Percentiles rank a stretch among this genome's conserved stretches.
These are phyloP conservation scores for Pegea sp. DNA, from an alignment of 23 tunicate species.

Conservation along the genomic window DNA sequence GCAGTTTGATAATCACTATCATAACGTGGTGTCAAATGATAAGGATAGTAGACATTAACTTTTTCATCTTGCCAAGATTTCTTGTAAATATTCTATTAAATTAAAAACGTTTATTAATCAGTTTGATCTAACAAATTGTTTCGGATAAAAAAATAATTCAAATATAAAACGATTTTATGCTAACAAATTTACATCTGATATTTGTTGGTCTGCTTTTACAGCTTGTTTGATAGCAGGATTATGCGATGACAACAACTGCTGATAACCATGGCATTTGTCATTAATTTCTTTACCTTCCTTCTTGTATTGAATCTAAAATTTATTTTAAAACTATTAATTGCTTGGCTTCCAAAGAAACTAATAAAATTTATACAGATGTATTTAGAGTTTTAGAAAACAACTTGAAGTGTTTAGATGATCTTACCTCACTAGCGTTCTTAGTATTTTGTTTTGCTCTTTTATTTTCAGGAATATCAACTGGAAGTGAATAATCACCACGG, in stretches of 20 bases:
- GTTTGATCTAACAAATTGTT: not conserved
- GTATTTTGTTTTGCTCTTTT: conserved; percentile 26
- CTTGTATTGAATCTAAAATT: conserved; percentile 39
- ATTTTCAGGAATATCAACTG: conserved; percentile 42
- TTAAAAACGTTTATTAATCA: not conserved
- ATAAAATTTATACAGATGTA: not conserved
- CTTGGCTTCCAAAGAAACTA: not conserved
- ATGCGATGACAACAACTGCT: conserved; percentile 64
- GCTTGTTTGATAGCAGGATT: conserved; percentile 93
- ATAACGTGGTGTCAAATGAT: conserved; percentile 88
- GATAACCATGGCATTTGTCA: conserved; percentile 68
- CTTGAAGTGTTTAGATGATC: not conserved
- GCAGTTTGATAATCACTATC: conserved; percentile 37
- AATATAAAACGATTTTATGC: too few relatives aligned
- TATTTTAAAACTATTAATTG: not conserved
- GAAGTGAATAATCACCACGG: conserved; percentile 24
- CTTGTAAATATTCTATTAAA: conserved; percentile 35
- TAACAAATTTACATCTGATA: conserved; percentile 49
- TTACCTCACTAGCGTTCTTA: conserved; percentile 41
- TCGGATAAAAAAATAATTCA: too few relatives aligned
- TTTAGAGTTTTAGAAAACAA: not conserved
- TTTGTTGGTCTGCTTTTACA: conserved; percentile 74
- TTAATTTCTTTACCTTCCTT: conserved; percentile 51
- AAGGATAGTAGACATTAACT: conserved; percentile 69
- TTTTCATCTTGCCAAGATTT: conserved; percentile 92